phyloP scores from a whole-genome alignment of 2,888 invertebrate genomes.

The Diaphora mendica region DNA sequence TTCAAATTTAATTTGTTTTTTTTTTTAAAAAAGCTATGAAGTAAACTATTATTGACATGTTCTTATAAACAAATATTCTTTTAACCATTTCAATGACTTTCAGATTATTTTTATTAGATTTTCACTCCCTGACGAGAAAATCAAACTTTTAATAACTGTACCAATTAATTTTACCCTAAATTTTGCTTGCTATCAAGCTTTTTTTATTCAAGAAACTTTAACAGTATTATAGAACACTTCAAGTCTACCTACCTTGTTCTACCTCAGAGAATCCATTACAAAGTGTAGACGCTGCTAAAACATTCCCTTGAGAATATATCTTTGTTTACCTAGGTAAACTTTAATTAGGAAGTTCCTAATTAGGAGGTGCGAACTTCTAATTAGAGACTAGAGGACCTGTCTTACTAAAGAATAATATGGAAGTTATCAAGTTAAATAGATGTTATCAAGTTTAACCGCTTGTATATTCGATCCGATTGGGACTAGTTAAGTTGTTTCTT shows the following conservation, averaged over 20 bases:
- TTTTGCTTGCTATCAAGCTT: background rate
- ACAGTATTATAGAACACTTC: background rate
- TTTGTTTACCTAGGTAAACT: background rate
- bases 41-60: too few species aligned
- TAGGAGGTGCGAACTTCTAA: background rate
- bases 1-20: too few species aligned
- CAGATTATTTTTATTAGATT: too few species aligned
- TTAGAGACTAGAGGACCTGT: background rate
- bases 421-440: background rate
- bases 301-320: background rate
- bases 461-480: background rate
- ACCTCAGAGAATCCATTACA: background rate
- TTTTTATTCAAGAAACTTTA: background rate
- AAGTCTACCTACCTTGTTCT: background rate
- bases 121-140: background rate
- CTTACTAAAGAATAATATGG: background rate
- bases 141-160: background rate
- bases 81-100: too few species aligned
- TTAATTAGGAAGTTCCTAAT: background rate
- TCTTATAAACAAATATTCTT: too few species aligned
- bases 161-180: background rate
- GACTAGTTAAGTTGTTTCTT: too few species aligned
- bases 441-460: background rate
- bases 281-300: background rate
- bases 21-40: too few species aligned